These are phyloP conservation scores for Syngnathus floridae DNA, from an alignment of 2,113 vertebrate species.

Conservation along the genomic window DNA sequence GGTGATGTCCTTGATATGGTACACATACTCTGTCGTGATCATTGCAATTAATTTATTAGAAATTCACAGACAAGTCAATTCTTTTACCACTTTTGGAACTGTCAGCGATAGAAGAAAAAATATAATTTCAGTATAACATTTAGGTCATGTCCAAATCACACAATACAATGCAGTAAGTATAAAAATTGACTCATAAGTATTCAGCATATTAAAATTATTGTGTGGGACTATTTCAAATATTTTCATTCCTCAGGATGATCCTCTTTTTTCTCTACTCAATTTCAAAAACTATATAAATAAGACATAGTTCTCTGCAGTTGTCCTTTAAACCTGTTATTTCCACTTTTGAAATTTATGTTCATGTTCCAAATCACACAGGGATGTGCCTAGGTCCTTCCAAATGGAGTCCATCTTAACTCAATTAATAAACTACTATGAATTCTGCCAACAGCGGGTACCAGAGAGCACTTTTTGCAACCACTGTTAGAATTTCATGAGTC, in stretches of 20 bases:
- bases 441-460: constrained; percentile 2
- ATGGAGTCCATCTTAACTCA: not conserved
- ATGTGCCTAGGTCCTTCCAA: not conserved
- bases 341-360: not conserved
- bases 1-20: not conserved
- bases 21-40: not conserved
- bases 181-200: too few relatives aligned
- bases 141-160: too few relatives aligned
- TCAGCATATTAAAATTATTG: too few relatives aligned
- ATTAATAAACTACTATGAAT: not conserved
- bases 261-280: not conserved
- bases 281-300: not conserved
- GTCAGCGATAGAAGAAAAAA: not conserved
- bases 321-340: not conserved
- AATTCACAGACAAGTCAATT: not conserved
- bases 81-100: not conserved
- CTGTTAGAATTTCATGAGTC: not conserved
- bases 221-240: not conserved
- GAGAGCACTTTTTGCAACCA: not conserved
- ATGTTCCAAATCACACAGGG: not conserved
- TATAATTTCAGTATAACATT: too few relatives aligned
- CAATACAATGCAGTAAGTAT: too few relatives aligned
- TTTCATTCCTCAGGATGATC: not conserved
- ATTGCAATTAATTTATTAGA: not conserved
- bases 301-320: not conserved